phyloP scores from a whole-genome alignment of 1,140 invertebrate genomes.

The Pogonomyrmex californicus region DNA sequence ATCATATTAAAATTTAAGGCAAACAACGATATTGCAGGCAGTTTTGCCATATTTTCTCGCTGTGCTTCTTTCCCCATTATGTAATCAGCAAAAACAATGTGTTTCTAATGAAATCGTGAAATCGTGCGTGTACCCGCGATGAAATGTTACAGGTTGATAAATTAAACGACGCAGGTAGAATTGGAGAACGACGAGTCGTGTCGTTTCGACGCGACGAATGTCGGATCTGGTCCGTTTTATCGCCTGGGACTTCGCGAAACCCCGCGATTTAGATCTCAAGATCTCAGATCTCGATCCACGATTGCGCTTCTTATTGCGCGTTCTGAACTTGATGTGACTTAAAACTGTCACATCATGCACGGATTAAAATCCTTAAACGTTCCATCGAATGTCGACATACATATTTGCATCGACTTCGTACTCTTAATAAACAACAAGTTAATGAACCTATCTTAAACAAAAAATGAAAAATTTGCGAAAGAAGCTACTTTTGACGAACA shows the following conservation, averaged over 20 bases:
- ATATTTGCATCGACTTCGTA: neutral
- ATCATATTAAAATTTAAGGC: neutral
- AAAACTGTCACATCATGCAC: neutral
- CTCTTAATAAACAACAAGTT: neutral
- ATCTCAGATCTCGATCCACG: neutral
- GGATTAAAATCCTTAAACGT: neutral
- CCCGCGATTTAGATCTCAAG: neutral
- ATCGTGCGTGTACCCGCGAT: neutral
- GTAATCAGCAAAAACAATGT: slow-evolving; percentile 17
- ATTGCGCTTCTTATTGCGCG: slow-evolving; percentile 14
- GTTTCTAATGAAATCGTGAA: neutral
- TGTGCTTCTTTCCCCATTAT: neutral
- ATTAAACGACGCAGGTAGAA: neutral
- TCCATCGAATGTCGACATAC: neutral
- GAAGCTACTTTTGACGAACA: neutral
- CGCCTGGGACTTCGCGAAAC: neutral
- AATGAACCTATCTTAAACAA: neutral
- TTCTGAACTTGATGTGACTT: neutral
- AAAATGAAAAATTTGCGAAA: neutral
- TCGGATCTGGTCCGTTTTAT: neutral
- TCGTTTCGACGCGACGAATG: neutral
- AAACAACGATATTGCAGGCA: neutral
- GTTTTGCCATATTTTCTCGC: slow-evolving; percentile 7
- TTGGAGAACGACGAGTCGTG: neutral
- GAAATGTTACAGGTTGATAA: slow-evolving; percentile 1